These are phyloP conservation scores for Cryptocheilus praepositus DNA, from an alignment of 2,888 invertebrate species.

Conservation along the genomic window DNA sequence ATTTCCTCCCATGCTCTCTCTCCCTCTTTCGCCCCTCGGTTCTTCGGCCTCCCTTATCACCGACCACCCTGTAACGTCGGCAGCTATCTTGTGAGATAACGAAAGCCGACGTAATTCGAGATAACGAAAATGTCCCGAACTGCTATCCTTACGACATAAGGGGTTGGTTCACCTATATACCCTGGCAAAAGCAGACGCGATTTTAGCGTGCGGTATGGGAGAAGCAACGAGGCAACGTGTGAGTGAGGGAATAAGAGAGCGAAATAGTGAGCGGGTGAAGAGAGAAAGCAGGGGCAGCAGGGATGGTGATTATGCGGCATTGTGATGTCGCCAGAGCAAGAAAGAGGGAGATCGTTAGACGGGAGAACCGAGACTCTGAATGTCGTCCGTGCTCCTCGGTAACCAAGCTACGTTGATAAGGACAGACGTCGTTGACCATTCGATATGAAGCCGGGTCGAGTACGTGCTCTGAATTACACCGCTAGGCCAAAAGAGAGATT, in stretches of 20 bases:
- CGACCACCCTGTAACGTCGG: no score
- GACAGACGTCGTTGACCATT: conserved; percentile 12
- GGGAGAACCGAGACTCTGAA: conserved; percentile 8
- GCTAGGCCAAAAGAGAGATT: conserved; percentile 7
- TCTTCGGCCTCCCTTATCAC: no score
- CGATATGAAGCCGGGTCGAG: conserved; percentile 27
- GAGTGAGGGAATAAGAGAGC: not conserved
- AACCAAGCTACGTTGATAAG: conserved; percentile 19
- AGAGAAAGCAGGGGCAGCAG: conserved; percentile 4
- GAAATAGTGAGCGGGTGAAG: no score
- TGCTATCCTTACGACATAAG: conserved; percentile 3
- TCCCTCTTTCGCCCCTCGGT: no score
- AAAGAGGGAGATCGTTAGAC: conserved; percentile 20
- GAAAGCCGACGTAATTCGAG: conserved; percentile 41
- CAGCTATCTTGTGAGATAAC: not conserved
- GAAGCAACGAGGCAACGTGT: not conserved
- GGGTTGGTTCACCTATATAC: conserved; percentile 38
- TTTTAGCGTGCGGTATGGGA: not conserved
- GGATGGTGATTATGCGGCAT: conserved; percentile 23
- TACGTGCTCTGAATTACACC: conserved; percentile 28
- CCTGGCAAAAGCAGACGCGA: conserved; percentile 64
- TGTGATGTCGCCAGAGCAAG: conserved; percentile 18
- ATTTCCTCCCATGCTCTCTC: no score
- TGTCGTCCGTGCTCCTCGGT: conserved; percentile 1
- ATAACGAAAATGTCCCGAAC: conserved; percentile 59